phyloP scores from a whole-genome alignment of 2,797 vertebrate species.

The Myripristis murdjan region DNA sequence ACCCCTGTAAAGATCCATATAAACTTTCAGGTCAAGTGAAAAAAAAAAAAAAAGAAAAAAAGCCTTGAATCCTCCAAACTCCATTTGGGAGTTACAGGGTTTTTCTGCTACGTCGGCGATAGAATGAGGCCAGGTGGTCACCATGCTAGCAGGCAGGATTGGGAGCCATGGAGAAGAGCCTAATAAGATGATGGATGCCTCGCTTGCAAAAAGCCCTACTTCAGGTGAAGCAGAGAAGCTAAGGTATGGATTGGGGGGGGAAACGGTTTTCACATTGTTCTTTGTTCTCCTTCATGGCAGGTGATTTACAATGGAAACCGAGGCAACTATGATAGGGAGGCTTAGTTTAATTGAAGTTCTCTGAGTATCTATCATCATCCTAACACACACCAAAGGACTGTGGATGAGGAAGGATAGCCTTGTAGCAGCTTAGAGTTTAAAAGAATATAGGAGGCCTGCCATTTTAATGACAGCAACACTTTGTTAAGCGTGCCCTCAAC shows the following conservation, averaged over 20 bases:
- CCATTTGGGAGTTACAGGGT: not conserved
- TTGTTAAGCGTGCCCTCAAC: constrained; percentile 6
- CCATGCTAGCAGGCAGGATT: not conserved
- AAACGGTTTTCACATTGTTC: constrained; percentile 21
- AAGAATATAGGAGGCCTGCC: not conserved
- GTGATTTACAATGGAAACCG: constrained; percentile 34
- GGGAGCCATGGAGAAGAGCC: not conserved
- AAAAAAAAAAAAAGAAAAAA: not conserved
- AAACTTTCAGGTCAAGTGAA: too few species aligned
- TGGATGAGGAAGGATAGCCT: constrained; percentile 3
- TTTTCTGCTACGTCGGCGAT: not conserved
- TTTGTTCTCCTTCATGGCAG: constrained; percentile 27
- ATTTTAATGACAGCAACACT: not conserved
- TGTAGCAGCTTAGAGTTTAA: constrained; percentile 19
- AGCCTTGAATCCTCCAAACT: not conserved
- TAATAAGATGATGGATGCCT: constrained; percentile 34
- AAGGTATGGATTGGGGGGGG: not conserved
- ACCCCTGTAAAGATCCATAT: too few species aligned
- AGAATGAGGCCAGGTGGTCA: constrained; percentile 30
- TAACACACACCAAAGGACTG: not conserved
- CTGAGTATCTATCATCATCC: constrained; percentile 24
- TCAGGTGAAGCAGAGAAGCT: constrained; percentile 6
- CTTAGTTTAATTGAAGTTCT: constrained; percentile 30
- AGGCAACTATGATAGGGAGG: not conserved
- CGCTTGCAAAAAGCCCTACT: constrained; percentile 14